Evolutionary conservation across 2,797 vertebrate genomes (phyloP).

Genomic region (Coregonus sp.): DNA sequence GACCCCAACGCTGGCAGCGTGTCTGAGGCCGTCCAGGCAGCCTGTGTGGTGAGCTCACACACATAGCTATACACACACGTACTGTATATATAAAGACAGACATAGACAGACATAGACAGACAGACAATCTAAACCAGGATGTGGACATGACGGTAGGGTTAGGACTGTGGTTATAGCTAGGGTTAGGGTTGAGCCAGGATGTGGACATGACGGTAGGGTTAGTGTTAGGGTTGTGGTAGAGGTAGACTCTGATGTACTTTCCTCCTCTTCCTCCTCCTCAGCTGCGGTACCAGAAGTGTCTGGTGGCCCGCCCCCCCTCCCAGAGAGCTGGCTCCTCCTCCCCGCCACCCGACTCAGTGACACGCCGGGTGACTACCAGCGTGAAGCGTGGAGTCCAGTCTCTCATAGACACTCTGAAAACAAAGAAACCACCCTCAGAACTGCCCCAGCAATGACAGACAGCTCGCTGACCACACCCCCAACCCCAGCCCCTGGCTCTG

Average conservation of each 20-base stretch:
- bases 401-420: constrained; percentile 99
- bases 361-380: constrained; percentile 92
- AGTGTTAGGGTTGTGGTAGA: no score
- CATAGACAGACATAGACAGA: no score
- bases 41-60: constrained; percentile 87
- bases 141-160: no score
- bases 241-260: not conserved
- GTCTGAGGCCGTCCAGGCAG: constrained; percentile 95
- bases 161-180: no score
- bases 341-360: constrained; percentile 86
- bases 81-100: no score
- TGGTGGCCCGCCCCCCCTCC: constrained; percentile 92
- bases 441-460: constrained; percentile 79
- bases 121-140: no score
- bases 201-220: no score
- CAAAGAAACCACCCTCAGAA: constrained; percentile 90
- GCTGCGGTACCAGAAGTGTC: constrained; percentile 98
- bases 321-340: constrained; percentile 87
- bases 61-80: not conserved
- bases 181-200: no score
- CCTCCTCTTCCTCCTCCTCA: constrained; percentile 55
- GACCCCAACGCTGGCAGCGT: constrained; percentile 92
- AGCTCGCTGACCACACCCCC: constrained; percentile 47
- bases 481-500: constrained; percentile 37
- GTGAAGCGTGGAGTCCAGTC: constrained; percentile 95